Evolutionary conservation across 2,888 invertebrate genomes (phyloP).

Genomic region (Tinea trinotella): DNA sequence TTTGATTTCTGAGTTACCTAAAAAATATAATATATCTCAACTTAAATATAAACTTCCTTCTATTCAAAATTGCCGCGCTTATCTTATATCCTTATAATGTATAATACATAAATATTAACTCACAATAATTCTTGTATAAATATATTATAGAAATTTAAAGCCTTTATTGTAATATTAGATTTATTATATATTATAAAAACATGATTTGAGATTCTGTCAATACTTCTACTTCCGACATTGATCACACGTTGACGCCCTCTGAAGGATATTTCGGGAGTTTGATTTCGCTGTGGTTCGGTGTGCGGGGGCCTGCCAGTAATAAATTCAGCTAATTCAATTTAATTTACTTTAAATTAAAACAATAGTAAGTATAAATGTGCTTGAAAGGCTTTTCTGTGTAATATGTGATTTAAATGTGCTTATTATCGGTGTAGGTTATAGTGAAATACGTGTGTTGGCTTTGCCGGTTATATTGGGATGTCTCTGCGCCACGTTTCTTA

Average conservation of each 20-base stretch:
- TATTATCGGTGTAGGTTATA: background rate
- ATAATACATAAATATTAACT: too few species aligned
- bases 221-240: constrained; percentile 3
- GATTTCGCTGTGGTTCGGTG: constrained; percentile 59
- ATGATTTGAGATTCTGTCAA: background rate
- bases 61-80: background rate
- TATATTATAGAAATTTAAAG: too few species aligned
- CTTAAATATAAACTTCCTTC: background rate
- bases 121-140: too few species aligned
- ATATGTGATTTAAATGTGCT: background rate
- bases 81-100: too few species aligned
- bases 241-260: constrained; percentile 39
- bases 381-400: background rate
- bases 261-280: constrained; percentile 31
- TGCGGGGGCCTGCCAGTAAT: constrained; percentile 35
- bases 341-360: constrained; percentile 5
- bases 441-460: background rate
- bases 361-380: constrained; percentile 6
- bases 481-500: constrained; percentile 8
- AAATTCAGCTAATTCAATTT: constrained; percentile 44
- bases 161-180: too few species aligned
- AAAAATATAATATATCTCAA: background rate
- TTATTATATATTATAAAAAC: background rate
- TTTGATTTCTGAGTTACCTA: background rate
- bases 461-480: constrained; percentile 1